Evolutionary conservation across 2,797 vertebrate genomes (phyloP).

Genomic region (Otolemur crassicaudatus): DNA sequence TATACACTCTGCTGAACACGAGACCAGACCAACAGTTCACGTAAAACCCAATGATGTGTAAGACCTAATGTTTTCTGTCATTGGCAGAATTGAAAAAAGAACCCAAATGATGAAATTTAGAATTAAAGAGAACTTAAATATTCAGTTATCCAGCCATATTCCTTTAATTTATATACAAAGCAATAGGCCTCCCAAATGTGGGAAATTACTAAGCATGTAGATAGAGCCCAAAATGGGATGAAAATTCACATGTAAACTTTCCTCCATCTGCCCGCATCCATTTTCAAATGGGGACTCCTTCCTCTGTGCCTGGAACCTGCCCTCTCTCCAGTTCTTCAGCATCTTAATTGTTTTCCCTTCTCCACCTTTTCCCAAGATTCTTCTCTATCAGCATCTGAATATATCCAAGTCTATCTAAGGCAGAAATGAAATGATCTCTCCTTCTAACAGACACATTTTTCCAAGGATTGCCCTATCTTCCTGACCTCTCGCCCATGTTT

Average conservation of each 20-base stretch:
- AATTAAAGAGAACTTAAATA: not conserved
- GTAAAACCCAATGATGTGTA: not conserved
- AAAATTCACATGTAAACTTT: not conserved
- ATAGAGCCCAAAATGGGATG: not conserved
- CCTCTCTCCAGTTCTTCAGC: not conserved
- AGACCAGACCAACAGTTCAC: not conserved
- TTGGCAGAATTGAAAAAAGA: not conserved
- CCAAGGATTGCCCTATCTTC: not conserved
- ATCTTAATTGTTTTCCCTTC: not conserved
- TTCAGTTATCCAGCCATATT: not conserved
- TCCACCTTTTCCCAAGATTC: not conserved
- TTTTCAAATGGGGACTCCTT: not conserved
- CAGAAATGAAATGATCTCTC: not conserved
- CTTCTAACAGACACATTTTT: not conserved
- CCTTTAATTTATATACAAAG: not conserved
- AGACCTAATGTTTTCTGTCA: not conserved
- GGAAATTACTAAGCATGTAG: not conserved
- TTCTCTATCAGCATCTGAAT: not conserved
- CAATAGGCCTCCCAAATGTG: not conserved
- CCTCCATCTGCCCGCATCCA: no score
- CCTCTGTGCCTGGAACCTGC: accelerated
- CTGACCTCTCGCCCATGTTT: not conserved
- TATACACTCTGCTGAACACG: not conserved
- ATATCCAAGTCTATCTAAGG: not conserved
- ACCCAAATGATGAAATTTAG: not conserved